phyloP scores from a whole-genome alignment of 2,113 vertebrate genomes.

The Nothocercus nigrocapillus region DNA sequence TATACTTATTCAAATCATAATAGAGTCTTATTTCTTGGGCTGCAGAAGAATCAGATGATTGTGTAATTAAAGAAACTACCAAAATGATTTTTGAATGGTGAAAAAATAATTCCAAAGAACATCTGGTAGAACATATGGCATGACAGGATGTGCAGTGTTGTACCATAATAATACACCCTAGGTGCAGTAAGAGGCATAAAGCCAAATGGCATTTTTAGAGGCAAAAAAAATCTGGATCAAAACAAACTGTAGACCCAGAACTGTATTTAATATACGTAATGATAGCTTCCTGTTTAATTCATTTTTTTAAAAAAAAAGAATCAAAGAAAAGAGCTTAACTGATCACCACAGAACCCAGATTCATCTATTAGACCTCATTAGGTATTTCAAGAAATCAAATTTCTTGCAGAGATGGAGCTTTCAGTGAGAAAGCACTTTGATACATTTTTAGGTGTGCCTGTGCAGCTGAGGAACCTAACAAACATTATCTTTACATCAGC shows the following conservation, averaged over 20 bases:
- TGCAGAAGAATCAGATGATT: background rate
- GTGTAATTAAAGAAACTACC: background rate
- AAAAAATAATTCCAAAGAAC: slow-evolving; percentile 36
- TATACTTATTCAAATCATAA: background rate
- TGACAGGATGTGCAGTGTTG: background rate
- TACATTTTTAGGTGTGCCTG: background rate
- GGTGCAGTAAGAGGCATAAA: background rate
- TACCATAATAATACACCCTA: slow-evolving; percentile 27
- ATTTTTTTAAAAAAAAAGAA: background rate
- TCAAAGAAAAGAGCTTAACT: background rate
- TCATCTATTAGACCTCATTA: background rate
- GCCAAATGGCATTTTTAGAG: slow-evolving; percentile 20
- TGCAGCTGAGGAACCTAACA: background rate
- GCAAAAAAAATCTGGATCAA: background rate
- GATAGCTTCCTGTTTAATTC: background rate
- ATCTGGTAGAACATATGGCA: slow-evolving; percentile 24
- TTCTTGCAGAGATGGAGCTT: background rate
- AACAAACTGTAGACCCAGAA: background rate
- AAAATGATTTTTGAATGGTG: background rate
- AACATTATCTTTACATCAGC: background rate
- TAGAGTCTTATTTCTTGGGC: background rate
- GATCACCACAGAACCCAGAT: background rate
- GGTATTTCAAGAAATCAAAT: background rate
- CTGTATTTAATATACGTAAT: background rate
- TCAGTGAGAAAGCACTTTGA: background rate